Evolutionary conservation across 2,113 vertebrate species (phyloP).

Genomic region (Paradoxurus hermaphroditus): DNA sequence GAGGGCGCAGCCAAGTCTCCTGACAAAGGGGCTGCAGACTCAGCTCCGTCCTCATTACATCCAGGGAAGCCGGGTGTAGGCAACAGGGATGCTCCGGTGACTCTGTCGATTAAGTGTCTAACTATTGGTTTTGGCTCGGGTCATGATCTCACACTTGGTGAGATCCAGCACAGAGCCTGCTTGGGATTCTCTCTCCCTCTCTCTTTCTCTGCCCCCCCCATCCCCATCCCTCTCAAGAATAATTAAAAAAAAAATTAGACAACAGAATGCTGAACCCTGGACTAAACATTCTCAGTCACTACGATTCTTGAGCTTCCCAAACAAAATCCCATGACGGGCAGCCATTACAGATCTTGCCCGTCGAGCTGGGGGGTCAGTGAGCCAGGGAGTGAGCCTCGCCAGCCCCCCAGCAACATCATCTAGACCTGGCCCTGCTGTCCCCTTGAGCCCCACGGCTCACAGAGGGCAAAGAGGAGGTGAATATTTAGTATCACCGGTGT

Average conservation of each 20-base stretch:
- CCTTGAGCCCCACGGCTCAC: background rate
- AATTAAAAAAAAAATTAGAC: background rate
- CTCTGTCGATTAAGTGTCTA: no score
- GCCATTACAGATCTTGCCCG: rapidly evolving
- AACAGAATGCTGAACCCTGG: background rate
- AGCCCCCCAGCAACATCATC: background rate
- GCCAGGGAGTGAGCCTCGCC: background rate
- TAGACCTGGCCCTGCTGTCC: background rate
- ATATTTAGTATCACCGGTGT: background rate
- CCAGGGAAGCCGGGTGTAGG: background rate
- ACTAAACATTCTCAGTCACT: background rate
- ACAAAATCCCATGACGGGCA: background rate
- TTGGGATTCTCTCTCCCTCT: no score
- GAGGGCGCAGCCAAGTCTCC: background rate
- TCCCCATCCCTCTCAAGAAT: no score
- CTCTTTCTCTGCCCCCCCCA: no score
- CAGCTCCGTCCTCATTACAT: background rate
- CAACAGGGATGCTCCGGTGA: no score
- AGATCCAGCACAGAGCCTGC: no score
- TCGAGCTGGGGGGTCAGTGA: background rate
- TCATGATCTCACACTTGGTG: no score
- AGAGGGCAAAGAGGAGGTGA: background rate
- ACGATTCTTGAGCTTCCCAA: background rate
- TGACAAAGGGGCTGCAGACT: background rate
- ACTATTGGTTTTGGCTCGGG: no score